Percentiles rank a stretch among this genome's conserved stretches.
Conservation (phyloP, 2,797 vertebrate species). For the Myotis vivesi region DNA sequence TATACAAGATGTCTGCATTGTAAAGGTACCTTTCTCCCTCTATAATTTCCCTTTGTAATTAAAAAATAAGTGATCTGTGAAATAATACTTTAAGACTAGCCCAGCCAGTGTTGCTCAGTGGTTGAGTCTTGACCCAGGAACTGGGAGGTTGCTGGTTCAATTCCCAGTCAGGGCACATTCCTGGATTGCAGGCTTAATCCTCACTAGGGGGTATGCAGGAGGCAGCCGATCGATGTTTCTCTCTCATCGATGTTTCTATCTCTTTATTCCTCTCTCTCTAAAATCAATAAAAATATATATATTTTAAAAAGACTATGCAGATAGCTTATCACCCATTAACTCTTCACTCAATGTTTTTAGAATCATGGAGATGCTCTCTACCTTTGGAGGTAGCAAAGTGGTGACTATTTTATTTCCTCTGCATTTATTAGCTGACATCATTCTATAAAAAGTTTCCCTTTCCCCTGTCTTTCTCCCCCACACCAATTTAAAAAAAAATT, state of each 20-base stretch:
- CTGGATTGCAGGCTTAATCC: too few relatives aligned
- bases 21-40: background rate
- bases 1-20: background rate
- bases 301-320: background rate
- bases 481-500: background rate
- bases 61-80: background rate
- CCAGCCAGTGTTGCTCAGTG: too few relatives aligned
- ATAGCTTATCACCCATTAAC: background rate
- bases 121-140: too few relatives aligned
- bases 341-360: background rate
- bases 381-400: background rate
- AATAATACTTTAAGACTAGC: background rate
- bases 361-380: background rate
- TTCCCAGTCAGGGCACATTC: too few relatives aligned
- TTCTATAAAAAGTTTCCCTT: background rate
- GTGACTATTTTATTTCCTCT: background rate
- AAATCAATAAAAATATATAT: too few relatives aligned
- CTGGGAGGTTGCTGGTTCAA: too few relatives aligned
- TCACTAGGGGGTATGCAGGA: too few relatives aligned
- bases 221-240: too few relatives aligned
- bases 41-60: background rate
- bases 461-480: background rate
- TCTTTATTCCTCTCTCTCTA: too few relatives aligned
- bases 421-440: background rate
- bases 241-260: too few relatives aligned